Evolutionary conservation across 2,888 invertebrate species (phyloP).

Genomic region (Stenodema calcarata): DNA sequence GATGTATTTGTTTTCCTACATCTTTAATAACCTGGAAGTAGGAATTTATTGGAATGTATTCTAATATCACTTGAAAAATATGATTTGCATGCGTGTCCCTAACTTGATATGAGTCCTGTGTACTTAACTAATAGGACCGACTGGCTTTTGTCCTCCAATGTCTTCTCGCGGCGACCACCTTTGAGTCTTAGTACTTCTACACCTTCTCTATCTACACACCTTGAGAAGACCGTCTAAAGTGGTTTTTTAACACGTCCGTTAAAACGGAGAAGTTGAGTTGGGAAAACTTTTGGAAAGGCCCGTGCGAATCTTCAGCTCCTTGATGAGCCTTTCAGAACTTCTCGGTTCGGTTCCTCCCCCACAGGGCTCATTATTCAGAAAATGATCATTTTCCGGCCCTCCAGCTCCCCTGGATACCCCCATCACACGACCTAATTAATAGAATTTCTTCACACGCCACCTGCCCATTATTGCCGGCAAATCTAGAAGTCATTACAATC

Average conservation of each 20-base stretch:
- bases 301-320: neutral
- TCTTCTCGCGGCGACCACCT: too few relatives aligned
- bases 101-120: too few relatives aligned
- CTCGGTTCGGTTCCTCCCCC: conserved; percentile 27
- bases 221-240: too few relatives aligned
- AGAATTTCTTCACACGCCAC: conserved; percentile 36
- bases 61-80: too few relatives aligned
- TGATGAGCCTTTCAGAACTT: conserved; percentile 14
- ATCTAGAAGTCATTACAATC: conserved; percentile 21
- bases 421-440: conserved; percentile 28
- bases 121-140: too few relatives aligned
- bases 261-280: neutral
- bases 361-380: conserved; percentile 30
- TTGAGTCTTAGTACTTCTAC: too few relatives aligned
- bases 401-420: neutral
- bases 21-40: too few relatives aligned
- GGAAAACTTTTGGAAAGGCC: neutral
- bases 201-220: too few relatives aligned
- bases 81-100: too few relatives aligned
- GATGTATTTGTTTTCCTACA: too few relatives aligned
- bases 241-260: neutral
- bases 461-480: conserved; percentile 41
- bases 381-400: conserved; percentile 37
- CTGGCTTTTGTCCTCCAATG: too few relatives aligned
- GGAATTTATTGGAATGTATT: too few relatives aligned